Percentiles rank a stretch among this genome's conserved stretches.
Conservation (phyloP, 2,888 invertebrate species). For the Hecatera dysodea region DNA sequence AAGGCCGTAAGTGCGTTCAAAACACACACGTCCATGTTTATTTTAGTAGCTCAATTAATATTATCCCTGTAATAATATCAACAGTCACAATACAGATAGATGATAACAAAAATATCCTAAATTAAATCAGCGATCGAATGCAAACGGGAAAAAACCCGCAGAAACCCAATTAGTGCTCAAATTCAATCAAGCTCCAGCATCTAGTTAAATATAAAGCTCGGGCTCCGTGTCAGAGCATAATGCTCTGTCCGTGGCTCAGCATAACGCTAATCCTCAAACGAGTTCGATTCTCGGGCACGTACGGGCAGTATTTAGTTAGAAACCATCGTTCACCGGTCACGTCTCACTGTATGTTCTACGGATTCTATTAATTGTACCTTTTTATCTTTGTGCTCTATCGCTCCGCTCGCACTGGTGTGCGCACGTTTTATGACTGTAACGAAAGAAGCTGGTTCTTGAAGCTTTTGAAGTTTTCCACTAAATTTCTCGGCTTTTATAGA, state of each 20-base stretch:
- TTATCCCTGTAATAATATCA: constrained; percentile 5
- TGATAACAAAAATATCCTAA: neutral
- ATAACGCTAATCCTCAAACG: constrained; percentile 76
- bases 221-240: constrained; percentile 74
- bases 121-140: constrained; percentile 28
- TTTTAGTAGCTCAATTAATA: neutral
- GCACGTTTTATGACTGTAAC: constrained; percentile 57
- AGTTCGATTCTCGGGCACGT: constrained; percentile 75
- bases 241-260: constrained; percentile 73
- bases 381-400: constrained; percentile 59
- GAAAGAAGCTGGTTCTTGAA: constrained; percentile 35
- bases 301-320: constrained; percentile 67
- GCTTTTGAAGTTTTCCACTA: constrained; percentile 36
- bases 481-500: constrained; percentile 26
- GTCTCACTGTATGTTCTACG: constrained; percentile 70
- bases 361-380: constrained; percentile 66
- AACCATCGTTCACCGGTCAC: constrained; percentile 67
- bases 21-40: neutral
- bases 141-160: constrained; percentile 19
- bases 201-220: constrained; percentile 55
- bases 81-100: neutral
- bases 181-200: constrained; percentile 55
- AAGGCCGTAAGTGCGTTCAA: too few relatives aligned
- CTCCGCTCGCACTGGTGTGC: constrained; percentile 44
- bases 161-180: constrained; percentile 48